Evolutionary conservation across 2,797 vertebrate genomes (phyloP).

Genomic region (Sciurus carolinensis): DNA sequence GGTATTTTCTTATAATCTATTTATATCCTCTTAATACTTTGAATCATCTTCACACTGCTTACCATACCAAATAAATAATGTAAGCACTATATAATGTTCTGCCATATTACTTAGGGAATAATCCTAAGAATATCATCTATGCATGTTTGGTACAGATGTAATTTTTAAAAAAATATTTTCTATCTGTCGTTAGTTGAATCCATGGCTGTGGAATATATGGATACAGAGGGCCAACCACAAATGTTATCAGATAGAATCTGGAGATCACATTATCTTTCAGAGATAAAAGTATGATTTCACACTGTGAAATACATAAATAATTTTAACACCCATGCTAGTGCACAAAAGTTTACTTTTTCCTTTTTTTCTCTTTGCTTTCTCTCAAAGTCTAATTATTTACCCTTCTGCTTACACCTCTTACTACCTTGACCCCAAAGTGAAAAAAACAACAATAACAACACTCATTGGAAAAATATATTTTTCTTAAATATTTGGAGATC

Average conservation of each 20-base stretch:
- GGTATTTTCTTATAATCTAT: neutral
- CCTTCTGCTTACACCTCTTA: neutral
- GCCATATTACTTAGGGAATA: neutral
- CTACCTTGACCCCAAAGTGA: neutral
- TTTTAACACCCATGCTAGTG: neutral
- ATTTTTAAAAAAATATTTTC: neutral
- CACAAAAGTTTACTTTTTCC: neutral
- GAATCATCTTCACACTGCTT: neutral
- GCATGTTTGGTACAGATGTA: neutral
- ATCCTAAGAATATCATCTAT: neutral
- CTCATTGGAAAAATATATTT: neutral
- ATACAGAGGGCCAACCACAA: neutral
- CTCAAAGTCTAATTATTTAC: neutral
- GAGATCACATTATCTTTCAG: neutral
- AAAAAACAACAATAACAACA: neutral
- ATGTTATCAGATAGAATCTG: neutral
- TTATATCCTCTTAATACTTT: too few species aligned
- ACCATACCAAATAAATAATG: neutral
- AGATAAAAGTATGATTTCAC: neutral
- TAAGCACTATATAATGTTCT: neutral
- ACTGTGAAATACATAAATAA: neutral
- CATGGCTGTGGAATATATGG: neutral
- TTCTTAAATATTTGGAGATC: neutral
- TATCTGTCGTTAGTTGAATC: neutral
- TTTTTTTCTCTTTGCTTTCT: neutral